Base-by-base conservation (phyloP, 37 sponge, comb jelly and placozoan genomes). In the Theonella swinhoei region DNA sequence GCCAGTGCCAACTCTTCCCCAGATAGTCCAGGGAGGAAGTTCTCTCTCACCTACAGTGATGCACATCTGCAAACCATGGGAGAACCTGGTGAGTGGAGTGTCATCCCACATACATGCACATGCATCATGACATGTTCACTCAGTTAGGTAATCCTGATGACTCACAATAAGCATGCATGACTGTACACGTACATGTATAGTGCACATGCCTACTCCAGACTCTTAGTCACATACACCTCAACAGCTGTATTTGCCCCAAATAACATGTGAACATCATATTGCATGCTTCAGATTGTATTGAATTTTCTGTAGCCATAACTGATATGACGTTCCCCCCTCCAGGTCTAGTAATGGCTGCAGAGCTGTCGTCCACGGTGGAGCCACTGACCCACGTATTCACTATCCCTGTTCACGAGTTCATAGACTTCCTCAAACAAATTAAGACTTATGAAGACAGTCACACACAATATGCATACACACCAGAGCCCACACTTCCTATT, bases 321-420 rank as follows among this genome's bases (percentile, higher is more conserved):
- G 11, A 47, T 47, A 47, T 47, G 54, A 47, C 14, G 54, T 14
- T 47, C 54, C 54, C 54, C 14, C 37, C 72, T 20, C 5, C 34
- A 68, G 84, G 84, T 39, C 34, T 83, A 9, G 84, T 37, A 36
- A 39, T 83, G 66, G 84, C 84, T 34, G 43, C 76, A 9, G 84
- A 83, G 42, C 47, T 83, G 22, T 62, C 84, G 14, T 75, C 84
- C 19, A 41, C 66, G 2, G 66, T 83, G 11, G 33, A 75, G 31
- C 76, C 65, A 24, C 76, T 83, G 31, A 83, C 34, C 28, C 68
- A 39, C 34, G n/a, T 83, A 0, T 32, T 35, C 17, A 22, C 58
- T 31, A 26, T 42, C 22, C 58, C 84, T 20, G 75, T 74, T 14
- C 17, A n/a, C 42, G 2, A 65, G 37, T 64, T 67, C 43, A 75